Evolutionary conservation across 2,797 vertebrate species (phyloP), one percentile per base, ranked within the genome.

Genomic region (Sebastes dallii): DNA sequence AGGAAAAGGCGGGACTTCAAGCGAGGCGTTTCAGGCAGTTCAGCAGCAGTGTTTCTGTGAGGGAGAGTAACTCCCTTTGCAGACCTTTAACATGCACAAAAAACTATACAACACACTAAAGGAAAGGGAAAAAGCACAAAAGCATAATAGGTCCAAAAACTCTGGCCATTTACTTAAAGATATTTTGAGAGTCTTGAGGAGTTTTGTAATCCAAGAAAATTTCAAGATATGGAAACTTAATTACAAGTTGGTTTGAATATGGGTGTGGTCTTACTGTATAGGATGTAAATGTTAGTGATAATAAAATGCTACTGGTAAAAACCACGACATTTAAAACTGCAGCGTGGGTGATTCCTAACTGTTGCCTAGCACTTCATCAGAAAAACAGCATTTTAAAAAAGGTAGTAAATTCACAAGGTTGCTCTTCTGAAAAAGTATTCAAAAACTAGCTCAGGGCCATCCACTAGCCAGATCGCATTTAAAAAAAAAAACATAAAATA

Each of bases 401-500:
- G 42, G 42, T 20, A 46, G 42, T 46, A 46, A 20, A 46, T 46
- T 46, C 42, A 46, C 42, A 46, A 20, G 42, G 42, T 46, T 46
- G 42, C 42, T 50, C 42, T 50, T 50, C 16, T 50, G 42, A 50
- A 50, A 34, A 69, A 55, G 64, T 24, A 14, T 46, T 16, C 5
- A 42, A 75, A 79, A 62, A 58, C 1, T 25, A 39, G 50, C 22
- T 59, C 18, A 34, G 72, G 59, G 32, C 3, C 11, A 25, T 20
- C 1, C 5, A 42, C 39, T 14, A 84, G 52, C 25, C 25, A 64
- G 59, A 81, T 61, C 67, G 32, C 78, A 71, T 71, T 67, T 32
- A 32, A 2, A 11, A 22, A 54, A 27, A 68, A 75, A 72, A 64
- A 68, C 16, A 76, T 80, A 50, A 69, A 72, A 69, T 46, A 62